Conservation (phyloP, 2,888 invertebrate species). For the Ditylenchus weischeri region DNA sequence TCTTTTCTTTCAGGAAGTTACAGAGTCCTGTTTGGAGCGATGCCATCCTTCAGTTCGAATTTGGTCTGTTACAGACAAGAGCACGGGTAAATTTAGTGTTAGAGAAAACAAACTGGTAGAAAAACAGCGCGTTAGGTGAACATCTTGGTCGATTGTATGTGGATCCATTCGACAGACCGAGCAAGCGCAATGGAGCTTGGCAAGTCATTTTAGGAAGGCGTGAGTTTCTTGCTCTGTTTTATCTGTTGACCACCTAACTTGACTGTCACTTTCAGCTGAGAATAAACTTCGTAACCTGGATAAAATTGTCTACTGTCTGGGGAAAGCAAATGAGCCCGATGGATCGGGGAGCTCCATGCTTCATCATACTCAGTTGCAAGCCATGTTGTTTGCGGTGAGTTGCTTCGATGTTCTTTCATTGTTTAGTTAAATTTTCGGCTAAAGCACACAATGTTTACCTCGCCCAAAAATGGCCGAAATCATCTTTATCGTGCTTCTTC, state of each 20-base stretch:
- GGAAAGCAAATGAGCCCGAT: constrained; percentile 46
- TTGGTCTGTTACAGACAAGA: constrained; percentile 47
- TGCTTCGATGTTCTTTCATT: not conserved
- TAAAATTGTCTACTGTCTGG: constrained; percentile 55
- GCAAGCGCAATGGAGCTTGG: constrained; percentile 49
- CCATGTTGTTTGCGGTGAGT: constrained; percentile 48
- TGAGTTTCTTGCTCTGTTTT: constrained; percentile 23
- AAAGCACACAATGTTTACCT: no score
- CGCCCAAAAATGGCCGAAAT: no score
- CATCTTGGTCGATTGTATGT: constrained; percentile 50
- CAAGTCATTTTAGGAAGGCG: constrained; percentile 50
- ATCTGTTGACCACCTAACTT: not conserved
- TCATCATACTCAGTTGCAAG: constrained; percentile 50
- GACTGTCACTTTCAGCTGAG: constrained; percentile 37
- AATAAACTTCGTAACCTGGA: constrained; percentile 48
- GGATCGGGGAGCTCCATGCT: constrained; percentile 35
- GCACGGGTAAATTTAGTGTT: constrained; percentile 42
- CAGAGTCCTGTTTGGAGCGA: constrained; percentile 44
- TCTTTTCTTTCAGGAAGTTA: constrained; percentile 41
- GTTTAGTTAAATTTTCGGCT: not conserved
- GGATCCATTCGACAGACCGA: constrained; percentile 53
- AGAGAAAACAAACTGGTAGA: not conserved
- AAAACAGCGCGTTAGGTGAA: constrained; percentile 26
- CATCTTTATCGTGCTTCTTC: no score
- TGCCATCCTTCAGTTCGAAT: constrained; percentile 50